These are phyloP conservation scores for Lamellibrachia luymesi DNA, from an alignment of 1,140 invertebrate genomes.

Conservation along the genomic window DNA sequence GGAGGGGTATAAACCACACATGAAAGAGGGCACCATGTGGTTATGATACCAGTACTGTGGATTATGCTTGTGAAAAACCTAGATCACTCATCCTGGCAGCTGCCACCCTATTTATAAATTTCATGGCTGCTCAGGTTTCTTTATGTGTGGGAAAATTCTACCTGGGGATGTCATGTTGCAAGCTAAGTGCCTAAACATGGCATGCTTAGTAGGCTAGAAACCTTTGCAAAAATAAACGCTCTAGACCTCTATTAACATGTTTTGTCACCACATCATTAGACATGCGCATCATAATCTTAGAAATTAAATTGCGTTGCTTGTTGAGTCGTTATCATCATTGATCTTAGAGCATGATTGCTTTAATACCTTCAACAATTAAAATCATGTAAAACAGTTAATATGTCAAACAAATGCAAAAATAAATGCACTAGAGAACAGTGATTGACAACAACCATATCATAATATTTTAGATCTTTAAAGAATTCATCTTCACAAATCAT, in stretches of 20 bases:
- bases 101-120: not conserved
- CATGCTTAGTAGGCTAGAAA: not conserved
- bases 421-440: too few species aligned
- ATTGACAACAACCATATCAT: too few species aligned
- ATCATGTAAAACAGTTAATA: too few species aligned
- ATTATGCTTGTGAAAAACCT: not conserved
- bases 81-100: not conserved
- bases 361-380: too few species aligned
- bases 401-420: too few species aligned
- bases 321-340: too few species aligned
- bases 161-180: not conserved
- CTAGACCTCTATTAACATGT: too few species aligned
- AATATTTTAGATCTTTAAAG: too few species aligned
- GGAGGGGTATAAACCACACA: not conserved
- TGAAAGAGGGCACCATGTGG: not conserved
- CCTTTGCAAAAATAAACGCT: not conserved
- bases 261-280: not conserved
- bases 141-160: not conserved
- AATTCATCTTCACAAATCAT: too few species aligned
- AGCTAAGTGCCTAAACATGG: not conserved
- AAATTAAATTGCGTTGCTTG: too few species aligned
- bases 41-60: not conserved
- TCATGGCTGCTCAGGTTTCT: not conserved
- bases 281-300: too few species aligned
- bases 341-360: too few species aligned